Percentiles rank a stretch among this genome's conserved stretches.
phyloP scores from a whole-genome alignment of 2,888 invertebrate species.

The Pterostichus madidus region DNA sequence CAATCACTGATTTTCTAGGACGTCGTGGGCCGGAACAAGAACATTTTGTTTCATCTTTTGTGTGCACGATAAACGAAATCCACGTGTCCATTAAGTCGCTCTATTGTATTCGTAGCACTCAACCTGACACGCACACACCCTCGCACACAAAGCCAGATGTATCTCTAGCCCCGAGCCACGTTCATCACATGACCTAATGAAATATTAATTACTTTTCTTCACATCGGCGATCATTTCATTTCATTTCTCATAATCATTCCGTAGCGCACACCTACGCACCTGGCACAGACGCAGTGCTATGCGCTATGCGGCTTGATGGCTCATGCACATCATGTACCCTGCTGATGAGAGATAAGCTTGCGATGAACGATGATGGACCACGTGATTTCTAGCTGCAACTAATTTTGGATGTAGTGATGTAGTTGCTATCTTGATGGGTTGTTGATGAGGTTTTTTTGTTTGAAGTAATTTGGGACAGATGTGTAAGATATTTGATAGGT shows the following conservation, averaged over 20 bases:
- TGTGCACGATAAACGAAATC: no score
- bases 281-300: not conserved
- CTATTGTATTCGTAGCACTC: not conserved
- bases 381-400: constrained; percentile 1
- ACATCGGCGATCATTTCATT: constrained; percentile 2
- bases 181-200: not conserved
- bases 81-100: no score
- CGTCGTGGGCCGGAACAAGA: no score
- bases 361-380: no score
- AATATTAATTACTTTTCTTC: constrained; percentile 6
- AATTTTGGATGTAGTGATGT: constrained; percentile 4
- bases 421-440: not conserved
- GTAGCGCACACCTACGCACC: not conserved
- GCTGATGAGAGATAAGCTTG: not conserved
- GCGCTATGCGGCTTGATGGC: no score
- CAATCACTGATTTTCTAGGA: no score
- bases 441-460: not conserved
- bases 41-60: constrained; percentile 6
- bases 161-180: no score
- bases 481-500: no score
- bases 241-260: constrained; percentile 14
- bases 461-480: no score
- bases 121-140: constrained; percentile 1
- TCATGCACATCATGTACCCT: no score
- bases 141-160: not conserved